Percentiles rank a stretch among this genome's conserved stretches.
Evolutionary conservation across 2,888 invertebrate genomes (phyloP).

Genomic region (Trichacis sp.): DNA sequence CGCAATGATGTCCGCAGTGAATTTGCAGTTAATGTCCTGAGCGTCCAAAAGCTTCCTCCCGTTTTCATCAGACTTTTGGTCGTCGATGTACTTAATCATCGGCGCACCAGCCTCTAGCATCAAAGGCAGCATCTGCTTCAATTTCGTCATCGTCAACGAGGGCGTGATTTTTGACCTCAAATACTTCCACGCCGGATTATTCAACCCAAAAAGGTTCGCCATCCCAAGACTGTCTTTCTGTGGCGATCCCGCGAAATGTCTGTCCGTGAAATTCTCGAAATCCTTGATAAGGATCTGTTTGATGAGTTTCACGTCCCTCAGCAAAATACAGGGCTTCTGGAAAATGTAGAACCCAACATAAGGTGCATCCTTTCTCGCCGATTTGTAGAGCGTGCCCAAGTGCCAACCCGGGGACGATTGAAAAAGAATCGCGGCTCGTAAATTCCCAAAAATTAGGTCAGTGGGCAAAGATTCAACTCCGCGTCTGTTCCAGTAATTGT

Average conservation of each 20-base stretch:
- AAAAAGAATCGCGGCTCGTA: constrained; percentile 57
- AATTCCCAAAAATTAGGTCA: constrained; percentile 58
- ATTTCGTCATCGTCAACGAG: constrained; percentile 72
- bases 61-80: constrained; percentile 24
- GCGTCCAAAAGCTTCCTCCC: constrained; percentile 50
- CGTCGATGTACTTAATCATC: constrained; percentile 54
- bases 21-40: constrained; percentile 58
- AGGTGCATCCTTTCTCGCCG: constrained; percentile 46
- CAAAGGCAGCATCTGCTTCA: constrained; percentile 71
- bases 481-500: constrained; percentile 58
- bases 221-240: constrained; percentile 66
- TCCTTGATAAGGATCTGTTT: constrained; percentile 70
- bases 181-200: constrained; percentile 71
- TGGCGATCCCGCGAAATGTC: constrained; percentile 66
- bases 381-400: constrained; percentile 52
- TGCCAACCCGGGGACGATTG: constrained; percentile 57
- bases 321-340: constrained; percentile 69
- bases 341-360: constrained; percentile 71
- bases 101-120: constrained; percentile 65
- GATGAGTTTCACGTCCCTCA: constrained; percentile 69
- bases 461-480: constrained; percentile 54
- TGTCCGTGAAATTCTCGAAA: constrained; percentile 70
- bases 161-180: constrained; percentile 71
- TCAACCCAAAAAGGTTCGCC: constrained; percentile 67
- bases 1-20: constrained; percentile 58